Conservation (phyloP, 2,113 vertebrate species). For the Barbus barbus region DNA sequence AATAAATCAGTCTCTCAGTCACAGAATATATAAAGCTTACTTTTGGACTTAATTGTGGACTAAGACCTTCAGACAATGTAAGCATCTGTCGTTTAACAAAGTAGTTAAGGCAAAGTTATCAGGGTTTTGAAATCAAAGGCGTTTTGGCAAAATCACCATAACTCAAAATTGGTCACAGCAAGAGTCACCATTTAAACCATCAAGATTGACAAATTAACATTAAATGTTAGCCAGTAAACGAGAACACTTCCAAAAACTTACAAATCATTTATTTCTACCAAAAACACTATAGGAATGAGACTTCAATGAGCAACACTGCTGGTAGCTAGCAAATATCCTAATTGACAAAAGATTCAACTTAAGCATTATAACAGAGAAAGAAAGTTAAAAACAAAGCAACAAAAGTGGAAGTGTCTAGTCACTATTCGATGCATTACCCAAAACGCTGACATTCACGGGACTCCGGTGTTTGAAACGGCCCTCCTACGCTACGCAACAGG, state of each 20-base stretch:
- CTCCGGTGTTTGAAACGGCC: slow-evolving; percentile 59
- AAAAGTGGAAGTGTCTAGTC: slow-evolving; percentile 62
- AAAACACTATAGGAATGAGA: slow-evolving; percentile 81
- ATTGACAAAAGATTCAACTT: slow-evolving; percentile 42
- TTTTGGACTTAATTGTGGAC: too few species aligned
- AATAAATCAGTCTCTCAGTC: too few species aligned
- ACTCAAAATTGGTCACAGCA: too few species aligned
- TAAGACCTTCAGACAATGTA: too few species aligned
- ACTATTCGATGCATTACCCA: slow-evolving; percentile 63
- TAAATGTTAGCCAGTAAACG: slow-evolving; percentile 28
- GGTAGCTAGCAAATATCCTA: slow-evolving; percentile 5
- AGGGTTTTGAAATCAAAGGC: background rate
- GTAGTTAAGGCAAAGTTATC: background rate
- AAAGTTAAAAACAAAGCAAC: slow-evolving; percentile 68
- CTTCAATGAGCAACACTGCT: slow-evolving; percentile 74
- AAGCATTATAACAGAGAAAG: slow-evolving; percentile 68
- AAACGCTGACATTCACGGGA: slow-evolving; percentile 72
- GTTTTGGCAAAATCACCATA: too few species aligned
- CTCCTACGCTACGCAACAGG: slow-evolving; percentile 68
- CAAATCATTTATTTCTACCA: slow-evolving; percentile 83
- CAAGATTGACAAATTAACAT: slow-evolving; percentile 3
- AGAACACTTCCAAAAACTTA: slow-evolving; percentile 45
- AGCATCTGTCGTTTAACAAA: background rate
- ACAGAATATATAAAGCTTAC: too few species aligned
- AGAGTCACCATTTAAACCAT: background rate